Evolutionary conservation across 2,888 invertebrate genomes (phyloP).

Genomic region (Drosophila ustulata): DNA sequence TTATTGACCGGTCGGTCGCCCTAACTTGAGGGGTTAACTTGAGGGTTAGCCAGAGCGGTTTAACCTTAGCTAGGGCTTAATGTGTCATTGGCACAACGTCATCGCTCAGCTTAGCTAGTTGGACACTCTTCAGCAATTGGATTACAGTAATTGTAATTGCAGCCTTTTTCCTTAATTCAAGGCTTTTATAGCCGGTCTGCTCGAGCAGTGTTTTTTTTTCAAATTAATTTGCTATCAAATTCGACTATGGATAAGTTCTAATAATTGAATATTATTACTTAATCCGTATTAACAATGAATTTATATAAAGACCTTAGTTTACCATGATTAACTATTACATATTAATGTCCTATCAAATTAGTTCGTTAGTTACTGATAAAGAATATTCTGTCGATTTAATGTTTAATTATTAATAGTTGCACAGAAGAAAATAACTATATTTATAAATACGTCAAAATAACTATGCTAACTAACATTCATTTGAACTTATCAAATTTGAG

Average conservation of each 20-base stretch:
- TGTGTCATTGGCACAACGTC: constrained; percentile 65
- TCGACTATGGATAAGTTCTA: neutral
- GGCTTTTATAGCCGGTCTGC: neutral
- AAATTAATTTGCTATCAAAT: neutral
- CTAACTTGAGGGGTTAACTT: constrained; percentile 42
- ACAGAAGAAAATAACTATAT: too few relatives aligned
- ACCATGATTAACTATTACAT: too few relatives aligned
- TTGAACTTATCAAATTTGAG: too few relatives aligned
- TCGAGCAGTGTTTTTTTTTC: neutral
- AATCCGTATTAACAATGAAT: too few relatives aligned
- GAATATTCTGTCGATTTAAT: too few relatives aligned
- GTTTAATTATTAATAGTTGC: too few relatives aligned
- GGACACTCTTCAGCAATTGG: constrained; percentile 6
- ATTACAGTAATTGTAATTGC: constrained; percentile 21
- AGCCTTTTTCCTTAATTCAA: neutral
- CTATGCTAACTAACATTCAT: too few relatives aligned
- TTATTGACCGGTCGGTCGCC: constrained; percentile 34
- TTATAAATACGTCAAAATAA: too few relatives aligned
- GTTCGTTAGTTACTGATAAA: too few relatives aligned
- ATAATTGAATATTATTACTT: too few relatives aligned
- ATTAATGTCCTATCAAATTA: too few relatives aligned
- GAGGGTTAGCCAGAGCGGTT: constrained; percentile 39
- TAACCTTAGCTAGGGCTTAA: constrained; percentile 45
- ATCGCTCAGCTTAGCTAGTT: constrained; percentile 19
- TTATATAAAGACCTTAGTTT: too few relatives aligned